phyloP scores from a whole-genome alignment of 2,113 vertebrate species.

The Argyrosomus japonicus region DNA sequence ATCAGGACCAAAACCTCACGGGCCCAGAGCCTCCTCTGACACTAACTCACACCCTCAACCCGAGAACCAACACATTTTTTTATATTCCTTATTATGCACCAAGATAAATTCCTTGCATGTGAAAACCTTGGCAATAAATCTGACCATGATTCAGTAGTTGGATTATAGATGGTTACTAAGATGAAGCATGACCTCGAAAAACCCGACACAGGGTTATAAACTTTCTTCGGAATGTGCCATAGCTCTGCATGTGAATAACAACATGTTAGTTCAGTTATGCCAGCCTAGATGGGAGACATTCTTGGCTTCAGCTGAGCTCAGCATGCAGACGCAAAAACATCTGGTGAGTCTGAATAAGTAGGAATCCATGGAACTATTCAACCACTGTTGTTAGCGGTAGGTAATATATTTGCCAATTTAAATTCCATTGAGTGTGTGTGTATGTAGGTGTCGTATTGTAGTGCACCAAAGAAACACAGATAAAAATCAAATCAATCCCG shows the following conservation, averaged over 20 bases:
- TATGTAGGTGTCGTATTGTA: slow-evolving; percentile 20
- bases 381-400: not conserved
- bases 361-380: not conserved
- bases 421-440: not conserved
- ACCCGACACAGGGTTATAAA: not conserved
- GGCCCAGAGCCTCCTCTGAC: too few species aligned
- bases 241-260: not conserved
- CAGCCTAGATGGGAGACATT: not conserved
- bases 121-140: too few species aligned
- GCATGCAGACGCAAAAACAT: not conserved
- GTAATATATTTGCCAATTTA: not conserved
- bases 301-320: slow-evolving; percentile 11
- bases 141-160: too few species aligned
- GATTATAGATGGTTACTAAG: not conserved
- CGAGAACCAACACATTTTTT: too few species aligned
- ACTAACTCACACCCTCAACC: too few species aligned
- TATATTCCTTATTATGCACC: too few species aligned
- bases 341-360: not conserved
- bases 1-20: too few species aligned
- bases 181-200: not conserved
- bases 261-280: not conserved
- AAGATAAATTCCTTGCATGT: too few species aligned
- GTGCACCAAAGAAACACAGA: slow-evolving; percentile 14
- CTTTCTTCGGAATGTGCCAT: not conserved
- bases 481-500: slow-evolving; percentile 53